Percentiles rank a stretch among this genome's conserved stretches.
Conservation (phyloP, 2,113 vertebrate species). For the Ctenodactylus gundi region DNA sequence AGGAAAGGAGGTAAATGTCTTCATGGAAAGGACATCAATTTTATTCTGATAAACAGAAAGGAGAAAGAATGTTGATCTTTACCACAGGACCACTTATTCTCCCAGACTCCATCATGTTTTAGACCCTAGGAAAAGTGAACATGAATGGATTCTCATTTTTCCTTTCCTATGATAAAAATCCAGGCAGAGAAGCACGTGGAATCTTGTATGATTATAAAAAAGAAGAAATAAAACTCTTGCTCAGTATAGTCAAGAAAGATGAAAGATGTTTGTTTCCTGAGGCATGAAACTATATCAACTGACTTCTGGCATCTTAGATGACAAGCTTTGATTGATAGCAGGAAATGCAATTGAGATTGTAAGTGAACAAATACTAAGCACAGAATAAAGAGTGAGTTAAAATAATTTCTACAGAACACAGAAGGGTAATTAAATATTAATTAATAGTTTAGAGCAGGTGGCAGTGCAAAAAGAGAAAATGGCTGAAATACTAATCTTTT, state of each 20-base stretch:
- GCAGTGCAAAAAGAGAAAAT: neutral
- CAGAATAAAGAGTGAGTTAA: neutral
- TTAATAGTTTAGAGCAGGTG: neutral
- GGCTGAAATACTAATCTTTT: neutral
- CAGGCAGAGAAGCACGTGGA: slow-evolving; percentile 9
- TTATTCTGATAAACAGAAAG: neutral
- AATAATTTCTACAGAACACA: neutral
- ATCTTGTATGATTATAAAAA: neutral
- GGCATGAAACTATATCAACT: neutral
- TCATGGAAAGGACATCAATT: neutral
- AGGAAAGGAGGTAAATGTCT: no score
- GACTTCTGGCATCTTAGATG: neutral
- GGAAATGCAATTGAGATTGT: neutral
- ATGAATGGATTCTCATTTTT: neutral
- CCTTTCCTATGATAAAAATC: neutral
- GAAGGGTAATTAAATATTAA: neutral
- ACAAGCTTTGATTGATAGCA: neutral
- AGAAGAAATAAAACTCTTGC: neutral
- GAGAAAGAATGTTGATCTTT: neutral
- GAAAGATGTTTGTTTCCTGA: neutral
- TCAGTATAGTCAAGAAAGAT: neutral
- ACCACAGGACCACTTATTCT: neutral
- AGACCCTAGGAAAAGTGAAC: neutral
- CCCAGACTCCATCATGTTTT: neutral
- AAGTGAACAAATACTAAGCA: neutral